Base-by-base conservation (phyloP, 2,888 invertebrate species). In the Anthophora plumipes region DNA sequence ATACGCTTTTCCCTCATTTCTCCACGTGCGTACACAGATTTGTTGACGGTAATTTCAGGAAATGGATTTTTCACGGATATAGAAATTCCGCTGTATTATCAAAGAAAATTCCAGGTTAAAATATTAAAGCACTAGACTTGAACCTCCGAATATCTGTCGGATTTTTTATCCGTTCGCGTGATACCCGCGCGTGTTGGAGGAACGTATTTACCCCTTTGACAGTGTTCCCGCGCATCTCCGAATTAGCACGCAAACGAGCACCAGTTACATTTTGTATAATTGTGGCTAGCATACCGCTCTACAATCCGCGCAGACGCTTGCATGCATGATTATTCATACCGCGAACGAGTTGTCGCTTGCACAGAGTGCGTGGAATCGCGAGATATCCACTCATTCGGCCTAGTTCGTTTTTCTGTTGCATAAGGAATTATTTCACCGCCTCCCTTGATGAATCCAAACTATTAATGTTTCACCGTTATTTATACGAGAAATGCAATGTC, bases 271-370 rank as follows among this genome's bases (percentile, higher is more conserved):
- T 67, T 57, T 54, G 60, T 71, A 70, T 66, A 66, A 61, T 67
- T 69, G 39, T 63, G 43, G 25, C 8, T 46, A 37, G 46, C 64
- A 39, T 55, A 48, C 17, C 20, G 41, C 31, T 57, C 54, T 37
- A 46, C 41, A 60, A 59, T 61, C 60, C 48, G 31, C 71, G 41
- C 7, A 61, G 22, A 73, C 39, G 55, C 57, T 63, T 50, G 54
- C 57, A n/a, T 68, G 52, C 55, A 71, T 57, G 61, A 71, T 39
- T 80, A 80, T 80, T 78, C 80, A 68, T 78, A 50, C 25, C 39
- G 66, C 25, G 61, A 64, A 61, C 64, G 48, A 72, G 37, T 66
- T 22, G 66, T 55, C 59, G 50, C 52, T 64, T 20, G 41, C 39
- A 31, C 31, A 54, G n/a, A 57, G 11, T 55, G 46, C 60, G 54